A percentile compares a stretch with the other conserved stretches of the same genome.
Evolutionary conservation across 2,888 invertebrate genomes (phyloP).

Genomic region (Dasysyrphus tricinctus): DNA sequence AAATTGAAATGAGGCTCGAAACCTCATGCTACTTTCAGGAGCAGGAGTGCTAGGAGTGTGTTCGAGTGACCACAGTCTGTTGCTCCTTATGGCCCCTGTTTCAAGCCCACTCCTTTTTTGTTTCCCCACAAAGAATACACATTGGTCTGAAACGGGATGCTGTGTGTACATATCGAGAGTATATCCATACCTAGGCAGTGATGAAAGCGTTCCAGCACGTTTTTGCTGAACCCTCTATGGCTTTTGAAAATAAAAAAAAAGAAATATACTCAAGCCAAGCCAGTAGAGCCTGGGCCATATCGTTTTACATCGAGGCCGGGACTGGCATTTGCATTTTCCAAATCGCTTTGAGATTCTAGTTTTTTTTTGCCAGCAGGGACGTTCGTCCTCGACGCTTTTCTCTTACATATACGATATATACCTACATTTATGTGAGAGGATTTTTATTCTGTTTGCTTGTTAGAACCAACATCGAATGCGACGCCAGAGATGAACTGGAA

Average conservation of each 20-base stretch:
- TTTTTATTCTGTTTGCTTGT: conserved; percentile 38
- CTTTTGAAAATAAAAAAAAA: not conserved
- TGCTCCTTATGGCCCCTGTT: conserved; percentile 44
- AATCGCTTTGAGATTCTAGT: conserved; percentile 65
- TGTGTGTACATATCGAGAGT: conserved; percentile 21
- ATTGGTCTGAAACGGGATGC: not conserved
- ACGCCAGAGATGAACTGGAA: conserved; percentile 53
- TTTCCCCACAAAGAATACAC: conserved; percentile 2
- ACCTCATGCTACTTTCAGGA: conserved; percentile 17
- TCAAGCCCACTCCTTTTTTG: conserved; percentile 11
- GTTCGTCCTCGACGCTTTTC: conserved; percentile 39
- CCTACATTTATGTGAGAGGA: not conserved
- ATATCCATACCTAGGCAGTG: conserved; percentile 10
- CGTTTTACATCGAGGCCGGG: conserved; percentile 63
- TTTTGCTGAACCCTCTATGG: not conserved
- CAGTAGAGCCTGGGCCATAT: conserved; percentile 49
- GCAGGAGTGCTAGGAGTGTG: not conserved
- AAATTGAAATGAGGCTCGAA: conserved; percentile 72
- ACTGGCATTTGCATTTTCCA: conserved; percentile 72
- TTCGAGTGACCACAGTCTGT: conserved; percentile 69
- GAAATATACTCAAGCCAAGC: conserved; percentile 15
- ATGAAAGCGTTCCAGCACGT: conserved; percentile 62
- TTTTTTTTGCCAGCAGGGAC: not conserved
- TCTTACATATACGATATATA: not conserved
- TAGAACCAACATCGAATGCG: conserved; percentile 26